Evolutionary conservation across 2,888 invertebrate species (phyloP), one percentile per base, ranked within the genome.

Genomic region (Drosophila gaucha): DNA sequence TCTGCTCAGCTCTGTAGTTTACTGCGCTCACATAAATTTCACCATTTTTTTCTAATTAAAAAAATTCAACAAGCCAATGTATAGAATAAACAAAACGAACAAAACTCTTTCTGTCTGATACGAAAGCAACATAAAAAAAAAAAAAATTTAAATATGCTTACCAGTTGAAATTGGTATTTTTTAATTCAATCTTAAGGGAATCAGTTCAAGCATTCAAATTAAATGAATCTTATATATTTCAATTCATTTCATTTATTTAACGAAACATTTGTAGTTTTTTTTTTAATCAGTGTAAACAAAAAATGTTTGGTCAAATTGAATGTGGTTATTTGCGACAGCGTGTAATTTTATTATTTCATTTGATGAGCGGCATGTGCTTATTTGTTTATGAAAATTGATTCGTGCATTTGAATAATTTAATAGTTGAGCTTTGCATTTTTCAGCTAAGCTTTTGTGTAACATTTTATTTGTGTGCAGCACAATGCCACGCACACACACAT

Each of bases 371-470:
- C 55, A 54, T 50, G 66, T 24, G n/a, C 38, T 36, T 80, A 56
- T 82, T 82, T 86, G 80, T 50, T 80, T 86, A 76, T 80, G 74
- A 56, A 80, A 82, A 80, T 82, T 78, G 78, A 84, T 82, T 84
- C 82, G 67, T 75, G 72, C 73, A 75, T 64, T 78, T 80, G 75
- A 72, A 82, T 82, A 80, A 82, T 84, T 80, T 47, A 85, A 63
- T 60, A 60, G 65, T 54, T 62, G 46, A 51, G 60, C 62, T 79
- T 63, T 63, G 22, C 47, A 59, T 73, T 73, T 75, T 70, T 63
- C 44, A 52, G 51, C 62, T 63, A 56, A 69, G 64, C 73, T 69
- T 74, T 82, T 70, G 60, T 68, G 63, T 60, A 64, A 68, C 68
- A 65, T 68, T 77, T 75, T 69, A 68, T 56, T 68, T 41, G 50